Percentiles rank a stretch among this genome's conserved stretches.
phyloP scores from a whole-genome alignment of 2,113 vertebrate species.

The Arothron firmamentum region DNA sequence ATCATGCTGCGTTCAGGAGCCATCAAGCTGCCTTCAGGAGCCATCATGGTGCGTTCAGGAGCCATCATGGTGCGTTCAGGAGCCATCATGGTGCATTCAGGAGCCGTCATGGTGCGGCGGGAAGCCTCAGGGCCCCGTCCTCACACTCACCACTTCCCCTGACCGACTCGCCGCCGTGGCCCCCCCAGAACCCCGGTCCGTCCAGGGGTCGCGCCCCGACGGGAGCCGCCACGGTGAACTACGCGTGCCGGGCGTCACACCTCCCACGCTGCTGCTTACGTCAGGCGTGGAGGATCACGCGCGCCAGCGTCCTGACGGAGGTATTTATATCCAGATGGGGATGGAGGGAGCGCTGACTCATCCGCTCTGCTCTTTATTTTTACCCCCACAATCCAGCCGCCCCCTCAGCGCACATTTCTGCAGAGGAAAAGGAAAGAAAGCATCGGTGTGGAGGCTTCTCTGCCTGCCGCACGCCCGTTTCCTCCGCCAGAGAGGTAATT shows the following conservation, averaged over 20 bases:
- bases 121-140: no score
- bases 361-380: slow-evolving; percentile 67
- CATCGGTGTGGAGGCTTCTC: slow-evolving; percentile 45
- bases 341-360: slow-evolving; percentile 71
- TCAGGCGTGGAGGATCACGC: slow-evolving; percentile 46
- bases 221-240: slow-evolving; percentile 62
- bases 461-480: slow-evolving; percentile 6
- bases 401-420: slow-evolving; percentile 34
- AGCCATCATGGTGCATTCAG: no score
- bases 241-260: slow-evolving; percentile 56
- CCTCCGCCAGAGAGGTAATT: no score
- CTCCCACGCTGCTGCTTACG: slow-evolving; percentile 67
- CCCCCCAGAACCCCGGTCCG: no score
- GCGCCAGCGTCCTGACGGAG: slow-evolving; percentile 41
- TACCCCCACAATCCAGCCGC: slow-evolving; percentile 51
- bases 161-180: no score
- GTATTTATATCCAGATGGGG: slow-evolving; percentile 69
- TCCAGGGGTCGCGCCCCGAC: slow-evolving; percentile 20
- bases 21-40: no score
- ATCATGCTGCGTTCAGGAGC: no score
- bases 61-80: no score
- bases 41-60: no score
- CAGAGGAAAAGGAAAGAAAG: slow-evolving; percentile 8
- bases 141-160: no score
- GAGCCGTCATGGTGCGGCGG: no score